Evolutionary conservation across 2,797 vertebrate species (phyloP).

Genomic region (Amniataba percoides): DNA sequence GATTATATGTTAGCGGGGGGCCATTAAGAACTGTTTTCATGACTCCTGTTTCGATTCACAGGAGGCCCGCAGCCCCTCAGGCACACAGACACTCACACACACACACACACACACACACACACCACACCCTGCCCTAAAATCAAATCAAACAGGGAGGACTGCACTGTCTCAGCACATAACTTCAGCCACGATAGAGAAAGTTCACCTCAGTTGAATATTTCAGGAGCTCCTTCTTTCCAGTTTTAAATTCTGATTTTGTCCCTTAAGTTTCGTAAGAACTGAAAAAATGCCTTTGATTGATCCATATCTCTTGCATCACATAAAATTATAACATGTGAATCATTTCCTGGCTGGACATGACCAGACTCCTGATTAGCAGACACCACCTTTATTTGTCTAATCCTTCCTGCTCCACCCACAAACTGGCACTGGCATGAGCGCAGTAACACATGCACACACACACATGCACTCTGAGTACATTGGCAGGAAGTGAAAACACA

Average conservation of each 20-base stretch:
- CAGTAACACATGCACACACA: constrained; percentile 6
- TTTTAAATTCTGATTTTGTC: neutral
- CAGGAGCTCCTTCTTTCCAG: neutral
- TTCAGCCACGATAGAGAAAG: neutral
- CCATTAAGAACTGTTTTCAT: constrained; percentile 1
- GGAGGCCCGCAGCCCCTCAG: constrained; percentile 7
- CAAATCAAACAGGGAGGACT: neutral
- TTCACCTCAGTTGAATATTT: neutral
- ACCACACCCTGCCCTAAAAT: constrained; percentile 9
- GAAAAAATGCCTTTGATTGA: neutral
- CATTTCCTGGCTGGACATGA: constrained; percentile 67
- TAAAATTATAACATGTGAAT: constrained; percentile 47
- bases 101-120: neutral
- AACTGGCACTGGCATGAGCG: constrained; percentile 42
- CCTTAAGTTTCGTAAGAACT: neutral
- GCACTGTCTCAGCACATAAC: constrained; percentile 12
- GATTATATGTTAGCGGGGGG: constrained; percentile 11
- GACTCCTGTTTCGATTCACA: constrained; percentile 38
- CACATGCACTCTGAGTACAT: constrained; percentile 18
- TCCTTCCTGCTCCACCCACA: constrained; percentile 60
- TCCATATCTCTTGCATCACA: neutral
- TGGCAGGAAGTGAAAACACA: constrained; percentile 70
- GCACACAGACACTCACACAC: neutral
- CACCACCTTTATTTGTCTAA: constrained; percentile 70
- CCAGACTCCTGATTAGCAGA: constrained; percentile 47